Evolutionary conservation across 1,140 invertebrate species (phyloP), one percentile per base, ranked within the genome.

Genomic region (Chrysomallon squamiferum): DNA sequence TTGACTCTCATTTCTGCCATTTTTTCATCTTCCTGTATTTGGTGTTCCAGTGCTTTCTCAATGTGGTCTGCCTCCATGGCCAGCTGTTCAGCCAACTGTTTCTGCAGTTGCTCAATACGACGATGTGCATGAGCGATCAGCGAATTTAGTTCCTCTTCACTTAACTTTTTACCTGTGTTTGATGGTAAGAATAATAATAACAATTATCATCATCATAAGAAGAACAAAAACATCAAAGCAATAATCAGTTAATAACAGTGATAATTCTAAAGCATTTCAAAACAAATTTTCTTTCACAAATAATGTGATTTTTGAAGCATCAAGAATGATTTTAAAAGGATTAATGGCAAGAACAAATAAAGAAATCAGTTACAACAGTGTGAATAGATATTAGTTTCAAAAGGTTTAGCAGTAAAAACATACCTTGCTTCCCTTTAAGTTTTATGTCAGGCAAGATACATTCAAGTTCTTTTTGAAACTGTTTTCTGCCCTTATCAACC

Each of bases 101-200:
- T 81, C 72, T 87, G 86, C 15, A 88, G 76, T 64, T 89, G 87
- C 57, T 88, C 86, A 64, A 88, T 86, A 30, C 86, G 75, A 41
- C 85, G 72, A 74, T 88, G 87, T 29, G 88, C 88, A 74, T 87
- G 87, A 27, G 86, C 85, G 63, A 88, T 86, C 33, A 88, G 69
- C 5, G 84, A 76, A 72, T 88, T 88, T 33, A 88, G 70, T 66
- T 88, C 88, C 22, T 88, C 86, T 60, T 88, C 86, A 32, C 78
- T 80, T 59, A 88, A 65, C 60, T 86, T 83, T 50, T 81, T 76
- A 54, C 75, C 83, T 86, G 54, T n/a, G n/a, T n/a, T 67, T 47
- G 30, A 58, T 20, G 50, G 59, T 22, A 50, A 43, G 20, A 27
- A 20, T 43, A 50, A 57, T 30, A 22, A 54, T 18, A 35, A 27